Conservation (phyloP, 2,113 vertebrate genomes). For the Dromaius novaehollandiae region DNA sequence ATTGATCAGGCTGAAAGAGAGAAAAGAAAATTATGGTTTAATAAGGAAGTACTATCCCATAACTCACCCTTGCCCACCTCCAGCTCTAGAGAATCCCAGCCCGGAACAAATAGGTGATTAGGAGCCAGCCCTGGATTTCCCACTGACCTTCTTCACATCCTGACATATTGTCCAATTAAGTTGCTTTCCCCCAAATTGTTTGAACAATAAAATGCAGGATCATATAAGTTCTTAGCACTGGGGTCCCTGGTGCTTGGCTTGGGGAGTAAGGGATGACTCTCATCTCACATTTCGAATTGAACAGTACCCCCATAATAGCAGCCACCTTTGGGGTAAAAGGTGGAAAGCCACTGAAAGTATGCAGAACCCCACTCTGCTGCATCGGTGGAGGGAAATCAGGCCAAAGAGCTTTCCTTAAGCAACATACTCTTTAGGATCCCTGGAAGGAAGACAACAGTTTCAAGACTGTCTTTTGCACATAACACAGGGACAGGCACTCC, state of each 20-base stretch:
- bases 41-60: neutral
- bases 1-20: constrained; percentile 88
- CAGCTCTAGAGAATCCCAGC: neutral
- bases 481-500: neutral
- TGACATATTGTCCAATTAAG: neutral
- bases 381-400: neutral
- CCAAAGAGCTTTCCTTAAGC: neutral
- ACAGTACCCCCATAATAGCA: neutral
- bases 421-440: neutral
- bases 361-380: too few relatives aligned
- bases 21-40: neutral
- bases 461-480: neutral
- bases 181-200: neutral
- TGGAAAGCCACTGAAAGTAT: neutral
- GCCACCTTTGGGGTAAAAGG: neutral
- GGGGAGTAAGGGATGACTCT: neutral
- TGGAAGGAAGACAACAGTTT: neutral
- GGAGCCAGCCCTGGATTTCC: neutral
- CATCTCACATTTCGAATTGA: neutral
- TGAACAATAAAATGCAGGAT: neutral
- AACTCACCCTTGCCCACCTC: neutral
- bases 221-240: neutral
- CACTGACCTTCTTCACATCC: neutral
- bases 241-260: neutral
- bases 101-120: neutral